Evolutionary conservation across 1,140 invertebrate species (phyloP).

Genomic region (Tachypleus tridentatus): DNA sequence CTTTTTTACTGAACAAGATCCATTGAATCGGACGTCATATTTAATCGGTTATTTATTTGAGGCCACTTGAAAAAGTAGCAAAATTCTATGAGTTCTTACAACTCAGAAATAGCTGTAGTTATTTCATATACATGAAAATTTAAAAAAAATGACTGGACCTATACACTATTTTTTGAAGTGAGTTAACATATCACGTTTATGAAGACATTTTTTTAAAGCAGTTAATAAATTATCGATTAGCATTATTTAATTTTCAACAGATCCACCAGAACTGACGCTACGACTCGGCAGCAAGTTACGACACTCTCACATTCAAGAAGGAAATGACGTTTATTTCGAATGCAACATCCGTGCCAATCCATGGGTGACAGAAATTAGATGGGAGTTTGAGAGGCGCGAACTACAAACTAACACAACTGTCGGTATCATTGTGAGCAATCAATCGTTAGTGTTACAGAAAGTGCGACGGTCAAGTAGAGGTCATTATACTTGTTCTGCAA

Average conservation of each 20-base stretch:
- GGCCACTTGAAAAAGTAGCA: too few relatives aligned
- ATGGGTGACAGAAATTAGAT: conserved; percentile 61
- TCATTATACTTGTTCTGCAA: conserved; percentile 70
- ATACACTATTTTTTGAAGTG: too few relatives aligned
- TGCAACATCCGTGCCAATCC: conserved; percentile 79
- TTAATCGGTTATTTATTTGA: too few relatives aligned
- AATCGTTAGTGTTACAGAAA: conserved; percentile 39
- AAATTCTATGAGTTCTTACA: too few relatives aligned
- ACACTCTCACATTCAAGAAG: conserved; percentile 58
- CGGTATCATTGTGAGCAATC: conserved; percentile 64
- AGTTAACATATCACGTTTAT: too few relatives aligned
- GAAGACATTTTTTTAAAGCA: too few relatives aligned
- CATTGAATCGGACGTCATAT: too few relatives aligned
- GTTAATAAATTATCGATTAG: too few relatives aligned
- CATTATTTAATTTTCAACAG: conserved; percentile 35
- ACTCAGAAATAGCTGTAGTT: too few relatives aligned
- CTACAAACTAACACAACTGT: conserved; percentile 33
- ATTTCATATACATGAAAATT: too few relatives aligned
- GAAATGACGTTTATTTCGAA: conserved; percentile 78
- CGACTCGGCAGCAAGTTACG: conserved; percentile 68
- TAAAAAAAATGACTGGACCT: too few relatives aligned
- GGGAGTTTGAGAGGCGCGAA: conserved; percentile 54
- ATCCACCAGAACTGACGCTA: conserved; percentile 67
- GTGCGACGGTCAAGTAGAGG: conserved; percentile 28
- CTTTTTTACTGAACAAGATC: too few relatives aligned